Evolutionary conservation across 2,113 vertebrate genomes (phyloP).

Genomic region (Gorsachius goisagi): DNA sequence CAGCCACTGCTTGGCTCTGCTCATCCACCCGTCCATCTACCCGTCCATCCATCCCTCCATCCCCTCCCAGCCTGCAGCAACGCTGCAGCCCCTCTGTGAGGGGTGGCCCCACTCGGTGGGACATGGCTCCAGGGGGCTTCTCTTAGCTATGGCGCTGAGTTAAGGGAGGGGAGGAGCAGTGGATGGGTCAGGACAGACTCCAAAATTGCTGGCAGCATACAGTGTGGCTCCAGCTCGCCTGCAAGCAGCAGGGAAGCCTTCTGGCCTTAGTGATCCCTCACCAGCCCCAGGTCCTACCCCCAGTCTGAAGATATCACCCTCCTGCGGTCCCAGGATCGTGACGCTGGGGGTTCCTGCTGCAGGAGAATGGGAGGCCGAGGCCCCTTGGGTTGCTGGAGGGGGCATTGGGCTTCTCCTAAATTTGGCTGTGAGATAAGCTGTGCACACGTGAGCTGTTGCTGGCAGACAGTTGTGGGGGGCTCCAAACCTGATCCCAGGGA

Average conservation of each 20-base stretch:
- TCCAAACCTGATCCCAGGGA: background rate
- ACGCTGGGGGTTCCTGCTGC: background rate
- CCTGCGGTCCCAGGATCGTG: fast-evolving
- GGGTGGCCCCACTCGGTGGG: fast-evolving
- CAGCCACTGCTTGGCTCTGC: background rate
- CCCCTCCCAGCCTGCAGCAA: background rate
- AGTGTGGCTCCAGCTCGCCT: background rate
- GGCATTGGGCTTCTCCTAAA: background rate
- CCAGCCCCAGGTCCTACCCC: background rate
- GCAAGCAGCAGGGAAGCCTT: background rate
- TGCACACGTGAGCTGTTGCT: fast-evolving
- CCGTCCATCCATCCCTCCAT: background rate
- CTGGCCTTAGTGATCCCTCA: background rate
- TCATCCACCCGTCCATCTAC: background rate
- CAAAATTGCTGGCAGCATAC: background rate
- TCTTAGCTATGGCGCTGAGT: background rate
- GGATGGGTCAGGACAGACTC: background rate
- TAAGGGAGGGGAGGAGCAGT: background rate
- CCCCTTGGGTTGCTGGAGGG: background rate
- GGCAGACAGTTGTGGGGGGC: background rate
- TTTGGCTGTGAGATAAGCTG: background rate
- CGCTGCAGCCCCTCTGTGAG: background rate
- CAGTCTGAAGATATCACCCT: background rate
- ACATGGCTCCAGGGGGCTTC: background rate
- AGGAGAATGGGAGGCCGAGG: background rate